Evolutionary conservation across 2,797 vertebrate species (phyloP), one percentile per base, ranked within the genome.

Genomic region (Melopsittacus undulatus): DNA sequence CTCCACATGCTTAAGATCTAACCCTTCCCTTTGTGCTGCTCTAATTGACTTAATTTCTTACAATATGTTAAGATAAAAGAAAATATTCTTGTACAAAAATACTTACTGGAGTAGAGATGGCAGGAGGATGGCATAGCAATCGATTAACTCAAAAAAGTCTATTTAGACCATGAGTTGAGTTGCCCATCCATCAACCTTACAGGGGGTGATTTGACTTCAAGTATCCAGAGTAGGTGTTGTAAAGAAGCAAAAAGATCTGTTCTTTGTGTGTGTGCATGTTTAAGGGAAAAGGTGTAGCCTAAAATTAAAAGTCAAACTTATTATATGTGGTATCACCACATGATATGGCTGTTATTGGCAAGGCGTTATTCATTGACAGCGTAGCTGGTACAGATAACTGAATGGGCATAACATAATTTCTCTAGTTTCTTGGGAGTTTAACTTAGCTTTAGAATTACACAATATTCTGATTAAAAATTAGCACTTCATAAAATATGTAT

Each of bases 1-100:
- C 62, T 94, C 81, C 90, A 83, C 64, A 74, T 74, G 45, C 27
- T 95, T 90, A 91, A 95, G 78, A 95, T 74, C 75, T 90, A 95
- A 83, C 81, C 90, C 49, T 75, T 96, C 45, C 83, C 51, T 87
- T 94, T 92, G 30, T 90, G 46, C 56, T 90, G 54, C 42, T 90
- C 77, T 74, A 84, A 80, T 93, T 91, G 68, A 64, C 76, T 94
- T 88, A 43, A 80, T 81, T 89, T 94, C 68, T 80, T 80, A 40
- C 38, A 75, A 69, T 38, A 54, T 34, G 13, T 43, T 90, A 67
- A 67, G 24, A 70, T 11, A 61, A 49, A 90, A 66, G 51, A 92
- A 89, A 90, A 54, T 61, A 18, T 73, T 91, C 67, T 56, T 74
- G 17, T 79, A 40, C n/a, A 74, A 61, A 89, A 84, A 43, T 45